These are phyloP conservation scores for Lanistes nyassanus DNA, from an alignment of 1,140 invertebrate species.

Conservation along the genomic window DNA sequence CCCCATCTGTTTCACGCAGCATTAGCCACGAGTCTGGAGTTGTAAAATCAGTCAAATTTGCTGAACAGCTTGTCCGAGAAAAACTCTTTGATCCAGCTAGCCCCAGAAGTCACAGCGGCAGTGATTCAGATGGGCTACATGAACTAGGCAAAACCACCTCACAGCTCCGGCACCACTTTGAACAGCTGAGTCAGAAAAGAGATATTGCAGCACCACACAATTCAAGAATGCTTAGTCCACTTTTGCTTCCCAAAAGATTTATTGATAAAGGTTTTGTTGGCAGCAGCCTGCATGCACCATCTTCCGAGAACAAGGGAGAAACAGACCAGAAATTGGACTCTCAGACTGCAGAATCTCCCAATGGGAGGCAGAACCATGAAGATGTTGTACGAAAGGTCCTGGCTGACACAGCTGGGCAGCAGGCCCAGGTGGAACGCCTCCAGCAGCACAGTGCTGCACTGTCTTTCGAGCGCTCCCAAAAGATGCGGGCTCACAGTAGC, in stretches of 20 bases:
- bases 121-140: constrained; percentile 43
- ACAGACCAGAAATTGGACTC: no score
- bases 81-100: constrained; percentile 38
- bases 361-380: constrained; percentile 35
- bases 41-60: constrained; percentile 33
- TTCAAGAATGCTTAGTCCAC: background rate
- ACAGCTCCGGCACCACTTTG: constrained; percentile 31
- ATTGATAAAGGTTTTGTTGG: no score
- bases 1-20: background rate
- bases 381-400: constrained; percentile 54
- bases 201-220: background rate
- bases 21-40: background rate
- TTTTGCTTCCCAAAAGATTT: no score
- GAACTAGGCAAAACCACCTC: constrained; percentile 36
- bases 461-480: constrained; percentile 32
- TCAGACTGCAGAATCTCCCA: no score
- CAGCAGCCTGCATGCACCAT: no score
- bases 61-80: constrained; percentile 31
- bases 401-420: constrained; percentile 52
- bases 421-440: constrained; percentile 50
- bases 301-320: no score
- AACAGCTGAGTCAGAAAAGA: constrained; percentile 42
- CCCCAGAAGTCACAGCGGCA: constrained; percentile 20
- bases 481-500: no score
- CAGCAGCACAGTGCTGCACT: constrained; percentile 49